Evolutionary conservation across 2,888 invertebrate species (phyloP).

Genomic region (Lathronympha strigana): DNA sequence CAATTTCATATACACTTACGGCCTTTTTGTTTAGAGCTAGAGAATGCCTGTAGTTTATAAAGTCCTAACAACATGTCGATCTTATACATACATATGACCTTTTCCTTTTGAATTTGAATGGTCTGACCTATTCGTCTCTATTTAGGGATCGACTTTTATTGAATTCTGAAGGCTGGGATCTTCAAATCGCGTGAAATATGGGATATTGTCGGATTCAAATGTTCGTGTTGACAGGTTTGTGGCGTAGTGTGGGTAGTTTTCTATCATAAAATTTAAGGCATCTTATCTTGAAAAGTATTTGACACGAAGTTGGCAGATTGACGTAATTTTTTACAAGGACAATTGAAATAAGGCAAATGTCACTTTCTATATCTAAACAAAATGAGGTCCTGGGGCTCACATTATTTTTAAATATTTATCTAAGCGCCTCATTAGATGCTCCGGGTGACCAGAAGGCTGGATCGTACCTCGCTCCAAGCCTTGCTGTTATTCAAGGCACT

Average conservation of each 20-base stretch:
- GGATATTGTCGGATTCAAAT: slow-evolving; percentile 35
- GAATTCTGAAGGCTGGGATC: slow-evolving; percentile 42
- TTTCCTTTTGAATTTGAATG: slow-evolving; percentile 49
- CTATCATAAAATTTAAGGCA: neutral
- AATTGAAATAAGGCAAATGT: too few species aligned
- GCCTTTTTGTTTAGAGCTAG: slow-evolving; percentile 34
- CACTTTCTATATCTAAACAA: too few species aligned
- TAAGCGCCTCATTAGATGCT: too few species aligned
- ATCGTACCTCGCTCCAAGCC: too few species aligned
- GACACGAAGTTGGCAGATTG: too few species aligned
- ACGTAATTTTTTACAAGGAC: too few species aligned
- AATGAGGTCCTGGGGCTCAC: too few species aligned
- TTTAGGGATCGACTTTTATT: slow-evolving; percentile 59
- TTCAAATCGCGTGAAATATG: slow-evolving; percentile 36
- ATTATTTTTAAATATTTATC: too few species aligned
- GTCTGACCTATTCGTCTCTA: slow-evolving; percentile 57
- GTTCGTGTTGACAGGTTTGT: slow-evolving; percentile 33
- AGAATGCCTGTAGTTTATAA: too few species aligned
- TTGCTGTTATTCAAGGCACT: too few species aligned
- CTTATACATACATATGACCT: neutral
- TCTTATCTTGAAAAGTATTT: too few species aligned
- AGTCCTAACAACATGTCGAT: slow-evolving; percentile 22
- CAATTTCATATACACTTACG: neutral
- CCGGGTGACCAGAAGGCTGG: too few species aligned
- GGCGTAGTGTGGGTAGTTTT: slow-evolving; percentile 9